Evolutionary conservation across 2,888 invertebrate species (phyloP), one percentile per base, ranked within the genome.

Genomic region (Stenoptilia bipunctidactyla): DNA sequence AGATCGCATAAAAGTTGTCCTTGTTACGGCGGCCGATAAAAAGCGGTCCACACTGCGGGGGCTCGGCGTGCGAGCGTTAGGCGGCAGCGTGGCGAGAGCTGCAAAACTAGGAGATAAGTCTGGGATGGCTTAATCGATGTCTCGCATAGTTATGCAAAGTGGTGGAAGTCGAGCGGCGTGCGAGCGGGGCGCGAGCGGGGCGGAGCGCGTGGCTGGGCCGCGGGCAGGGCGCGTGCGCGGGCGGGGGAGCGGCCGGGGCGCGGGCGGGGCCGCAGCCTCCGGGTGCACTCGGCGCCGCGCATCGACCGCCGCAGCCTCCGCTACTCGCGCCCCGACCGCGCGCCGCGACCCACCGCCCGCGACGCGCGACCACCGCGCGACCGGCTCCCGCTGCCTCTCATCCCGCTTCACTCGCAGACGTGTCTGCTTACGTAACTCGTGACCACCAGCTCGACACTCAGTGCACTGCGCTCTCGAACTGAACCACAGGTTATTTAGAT

Each of bases 391-490:
- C 9, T 9, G 25, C 12, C 30, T 4, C 30, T 9, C 30, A 30
- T 20, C 20, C 8, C 20, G 8, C 3, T 8, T 8, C 20, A 5
- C 20, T 72, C 67, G 61, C 56, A 56, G 57, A 61, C 66, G 63
- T 58, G 64, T 43, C 47, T 50, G 54, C 67, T 77, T 77, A 74
- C 77, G 75, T 77, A 77, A 77, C 72, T 56, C 48, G 52, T 12
- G 54, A 57, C 30, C 30, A 2, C 5, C 25, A 25, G 5, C 25
- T 5, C 25, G 25, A 6, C 5, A 5, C 25, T 9, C 9, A 5
- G 9, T 9, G 5, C 2, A 35, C 27, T 33, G 33, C 27, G 14
- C 34, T 15, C 10, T 15, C 12, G 35, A 36, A 13, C 36, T 12
- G 15, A 35, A 13, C 35, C 14, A 14, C 15, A 35, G 35, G 15